Percentiles rank a stretch among this genome's conserved stretches.
Conservation (phyloP, 2,113 vertebrate genomes). For the Atractosteus spatula region DNA sequence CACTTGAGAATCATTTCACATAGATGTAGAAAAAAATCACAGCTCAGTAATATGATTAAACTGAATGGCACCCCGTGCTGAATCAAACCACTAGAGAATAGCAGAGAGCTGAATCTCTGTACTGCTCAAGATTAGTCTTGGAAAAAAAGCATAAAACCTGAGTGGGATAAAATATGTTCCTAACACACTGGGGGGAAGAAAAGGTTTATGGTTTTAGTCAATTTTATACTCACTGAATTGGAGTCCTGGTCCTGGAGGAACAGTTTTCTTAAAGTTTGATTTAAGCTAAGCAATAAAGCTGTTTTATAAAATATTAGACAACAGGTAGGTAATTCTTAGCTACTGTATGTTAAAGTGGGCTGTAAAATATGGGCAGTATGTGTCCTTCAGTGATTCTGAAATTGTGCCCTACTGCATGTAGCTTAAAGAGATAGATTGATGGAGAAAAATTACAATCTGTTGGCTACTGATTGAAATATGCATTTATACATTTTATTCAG, state of each 20-base stretch:
- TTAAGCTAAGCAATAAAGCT: background rate
- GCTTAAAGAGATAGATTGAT: no score
- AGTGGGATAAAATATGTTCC: conserved; percentile 17
- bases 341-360: background rate
- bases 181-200: background rate
- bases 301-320: background rate
- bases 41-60: conserved; percentile 36
- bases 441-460: no score
- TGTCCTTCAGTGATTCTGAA: background rate
- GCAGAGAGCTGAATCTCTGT: conserved; percentile 16
- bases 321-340: background rate
- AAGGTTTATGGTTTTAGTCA: conserved; percentile 4
- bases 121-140: conserved; percentile 20
- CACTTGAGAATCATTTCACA: conserved; percentile 34
- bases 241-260: background rate
- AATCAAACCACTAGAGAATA: conserved; percentile 30
- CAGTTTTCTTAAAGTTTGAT: background rate
- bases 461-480: no score
- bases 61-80: conserved; percentile 31
- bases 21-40: conserved; percentile 12
- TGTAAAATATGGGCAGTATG: background rate
- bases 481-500: no score
- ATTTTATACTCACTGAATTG: conserved; percentile 12
- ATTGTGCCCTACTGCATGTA: no score
- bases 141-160: conserved; percentile 20